Conservation (phyloP, 2,797 vertebrate species). For the Neomorphus geoffroyi region DNA sequence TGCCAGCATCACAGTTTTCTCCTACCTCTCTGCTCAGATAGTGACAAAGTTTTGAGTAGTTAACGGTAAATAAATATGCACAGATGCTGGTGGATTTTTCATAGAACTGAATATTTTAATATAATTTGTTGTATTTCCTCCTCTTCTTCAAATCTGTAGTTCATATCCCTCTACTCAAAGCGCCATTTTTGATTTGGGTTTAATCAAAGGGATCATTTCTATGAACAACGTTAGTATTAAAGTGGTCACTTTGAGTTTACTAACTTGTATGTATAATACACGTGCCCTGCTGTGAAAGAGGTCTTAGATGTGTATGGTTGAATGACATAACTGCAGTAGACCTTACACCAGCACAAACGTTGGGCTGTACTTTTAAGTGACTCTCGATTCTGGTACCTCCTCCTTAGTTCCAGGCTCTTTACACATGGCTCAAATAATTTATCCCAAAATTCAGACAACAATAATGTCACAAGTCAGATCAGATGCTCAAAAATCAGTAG, state of each 20-base stretch:
- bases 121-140: neutral
- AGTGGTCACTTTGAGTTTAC: neutral
- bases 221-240: neutral
- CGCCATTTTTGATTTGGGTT: neutral
- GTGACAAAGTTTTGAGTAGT: neutral
- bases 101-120: neutral
- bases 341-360: neutral
- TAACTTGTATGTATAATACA: neutral
- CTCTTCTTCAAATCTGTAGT: neutral
- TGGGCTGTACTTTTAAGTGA: neutral
- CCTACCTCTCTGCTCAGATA: neutral
- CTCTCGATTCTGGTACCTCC: neutral
- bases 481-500: neutral
- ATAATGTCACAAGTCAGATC: neutral
- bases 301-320: accelerated
- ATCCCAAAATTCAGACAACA: neutral
- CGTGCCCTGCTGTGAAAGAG: neutral
- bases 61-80: neutral
- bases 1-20: neutral
- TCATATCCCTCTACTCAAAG: neutral
- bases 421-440: neutral
- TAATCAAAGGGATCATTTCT: neutral
- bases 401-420: neutral
- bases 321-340: accelerated
- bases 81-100: neutral